A percentile compares a stretch with the other conserved stretches of the same genome.
Evolutionary conservation across 2,797 vertebrate genomes (phyloP).

Genomic region (Pitangus sulphuratus): DNA sequence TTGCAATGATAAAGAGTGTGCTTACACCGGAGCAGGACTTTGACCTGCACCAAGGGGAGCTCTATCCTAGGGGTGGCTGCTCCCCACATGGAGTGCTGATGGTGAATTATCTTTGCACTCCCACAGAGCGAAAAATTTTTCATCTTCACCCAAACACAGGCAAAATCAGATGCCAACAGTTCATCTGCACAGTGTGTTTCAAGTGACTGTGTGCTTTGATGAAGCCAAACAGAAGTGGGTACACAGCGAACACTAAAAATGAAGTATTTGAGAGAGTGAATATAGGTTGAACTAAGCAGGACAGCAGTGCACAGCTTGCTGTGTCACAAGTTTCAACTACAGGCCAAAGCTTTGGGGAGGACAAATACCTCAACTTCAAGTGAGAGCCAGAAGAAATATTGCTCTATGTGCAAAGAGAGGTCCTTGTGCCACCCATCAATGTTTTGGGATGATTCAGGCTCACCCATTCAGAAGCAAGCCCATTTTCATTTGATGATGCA

Average conservation of each 20-base stretch:
- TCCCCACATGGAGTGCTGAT: fast-evolving
- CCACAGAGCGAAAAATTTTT: not conserved
- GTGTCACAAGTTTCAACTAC: not conserved
- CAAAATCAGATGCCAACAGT: not conserved
- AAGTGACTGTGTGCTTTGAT: not conserved
- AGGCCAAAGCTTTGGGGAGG: not conserved
- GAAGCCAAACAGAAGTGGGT: not conserved
- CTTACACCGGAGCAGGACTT: not conserved
- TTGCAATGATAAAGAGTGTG: not conserved
- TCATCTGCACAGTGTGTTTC: not conserved
- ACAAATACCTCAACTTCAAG: not conserved
- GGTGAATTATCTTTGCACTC: not conserved
- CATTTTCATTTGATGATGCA: not conserved
- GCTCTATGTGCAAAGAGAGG: not conserved
- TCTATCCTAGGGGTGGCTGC: not conserved
- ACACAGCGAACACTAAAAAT: not conserved
- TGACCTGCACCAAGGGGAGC: not conserved
- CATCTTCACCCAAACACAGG: not conserved
- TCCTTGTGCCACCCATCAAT: not conserved
- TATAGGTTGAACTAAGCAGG: not conserved
- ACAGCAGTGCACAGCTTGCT: not conserved
- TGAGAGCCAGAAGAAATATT: not conserved
- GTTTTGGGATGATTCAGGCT: not conserved
- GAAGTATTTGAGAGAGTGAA: not conserved
- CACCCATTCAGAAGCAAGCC: not conserved